Percentiles rank a stretch among this genome's conserved stretches.
phyloP scores from a whole-genome alignment of 2,888 invertebrate species.

The Automeris io region DNA sequence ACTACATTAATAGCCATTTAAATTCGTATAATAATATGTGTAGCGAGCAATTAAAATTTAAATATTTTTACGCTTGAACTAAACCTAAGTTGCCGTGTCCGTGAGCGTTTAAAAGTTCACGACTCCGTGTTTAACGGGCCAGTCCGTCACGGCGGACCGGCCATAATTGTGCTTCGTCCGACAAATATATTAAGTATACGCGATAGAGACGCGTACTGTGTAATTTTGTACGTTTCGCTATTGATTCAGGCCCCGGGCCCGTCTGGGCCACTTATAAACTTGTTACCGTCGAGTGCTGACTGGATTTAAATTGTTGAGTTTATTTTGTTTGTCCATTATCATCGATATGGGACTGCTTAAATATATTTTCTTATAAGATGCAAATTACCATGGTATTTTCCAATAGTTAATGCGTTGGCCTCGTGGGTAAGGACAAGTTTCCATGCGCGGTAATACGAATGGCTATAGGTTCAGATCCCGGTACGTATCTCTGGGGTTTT shows the following conservation, averaged over 20 bases:
- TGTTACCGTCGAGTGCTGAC: constrained; percentile 15
- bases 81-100: constrained; percentile 23
- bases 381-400: not conserved
- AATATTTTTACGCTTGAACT: constrained; percentile 11
- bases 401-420: no score
- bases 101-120: constrained; percentile 24
- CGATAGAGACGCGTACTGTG: constrained; percentile 43
- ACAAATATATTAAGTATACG: constrained; percentile 63
- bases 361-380: not conserved
- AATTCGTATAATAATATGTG: constrained; percentile 1
- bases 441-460: no score
- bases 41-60: not conserved
- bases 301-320: not conserved
- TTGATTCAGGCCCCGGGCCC: constrained; percentile 31
- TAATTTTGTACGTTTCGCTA: constrained; percentile 52
- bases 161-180: constrained; percentile 49
- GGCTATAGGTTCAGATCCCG: no score
- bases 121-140: constrained; percentile 40
- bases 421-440: no score
- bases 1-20: not conserved
- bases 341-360: not conserved
- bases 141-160: constrained; percentile 52
- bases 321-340: not conserved
- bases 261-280: constrained; percentile 18
- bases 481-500: no score